Evolutionary conservation across 2,113 vertebrate species (phyloP), one percentile per base, ranked within the genome.

Genomic region (Telmatochromis sp.): DNA sequence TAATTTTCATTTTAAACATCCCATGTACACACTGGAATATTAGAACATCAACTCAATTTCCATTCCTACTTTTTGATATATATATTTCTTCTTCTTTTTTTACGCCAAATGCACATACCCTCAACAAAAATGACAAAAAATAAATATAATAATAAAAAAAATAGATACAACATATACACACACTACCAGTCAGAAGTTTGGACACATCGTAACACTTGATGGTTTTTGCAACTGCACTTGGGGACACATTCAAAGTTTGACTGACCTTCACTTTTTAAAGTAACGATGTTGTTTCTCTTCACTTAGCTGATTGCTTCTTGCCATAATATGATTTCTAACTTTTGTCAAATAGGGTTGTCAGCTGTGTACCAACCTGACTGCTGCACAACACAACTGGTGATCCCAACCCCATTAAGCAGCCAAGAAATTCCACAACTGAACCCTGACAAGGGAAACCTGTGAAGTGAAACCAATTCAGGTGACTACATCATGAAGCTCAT

Each of bases 31-130:
- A 21, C 79, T 57, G 79, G 12, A 81, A 17, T 9, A 17, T 81
- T 57, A 45, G 5, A 28, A 42, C 35, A 81, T 5, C 10, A 31
- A 19, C 17, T 19, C 23, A 19, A 26, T 81, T 81, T 28, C 14
- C 54, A 42, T 12, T 45, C 23, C 35, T 45, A n/a, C 23, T 1
- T 60, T 81, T 45, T 81, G 6, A 58, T 28, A 17, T 37, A 58
- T 42, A 17, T 5, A 81, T 23, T 31, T 9, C 7, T 57, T 60
- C 14, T 60, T 60, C 1, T 31, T 28, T 5, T 4, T 17, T 55
- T 42, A 58, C 1, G 1, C 23, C 10, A 19, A 19, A 75, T 50
- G 5, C 0, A 0, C 15, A 75, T 31, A 50, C 45, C 1, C 4
- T 31, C 15, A 5, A 50, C 42, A 50, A 31, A 75, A 50, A 50